Evolutionary conservation across 2,888 invertebrate species (phyloP).

Genomic region (Hypena proboscidalis): DNA sequence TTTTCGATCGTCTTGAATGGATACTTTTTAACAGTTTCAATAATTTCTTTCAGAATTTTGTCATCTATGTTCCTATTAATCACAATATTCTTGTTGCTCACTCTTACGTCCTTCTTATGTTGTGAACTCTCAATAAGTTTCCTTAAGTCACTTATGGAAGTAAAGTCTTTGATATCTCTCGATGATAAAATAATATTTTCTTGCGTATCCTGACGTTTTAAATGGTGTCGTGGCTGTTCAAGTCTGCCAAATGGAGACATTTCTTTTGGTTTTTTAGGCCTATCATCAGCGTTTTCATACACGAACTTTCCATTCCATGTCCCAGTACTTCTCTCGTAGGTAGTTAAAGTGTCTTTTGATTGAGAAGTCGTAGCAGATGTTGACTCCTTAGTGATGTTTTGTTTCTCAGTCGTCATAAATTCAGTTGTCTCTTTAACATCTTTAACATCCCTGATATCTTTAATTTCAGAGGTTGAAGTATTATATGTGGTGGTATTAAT

Average conservation of each 20-base stretch:
- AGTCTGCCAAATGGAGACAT: conserved; percentile 75
- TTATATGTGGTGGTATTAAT: conserved; percentile 55
- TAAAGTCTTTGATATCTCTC: conserved; percentile 79
- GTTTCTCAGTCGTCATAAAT: conserved; percentile 75
- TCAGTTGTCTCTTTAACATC: conserved; percentile 66
- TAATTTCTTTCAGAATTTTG: conserved; percentile 75
- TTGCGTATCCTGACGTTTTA: conserved; percentile 78
- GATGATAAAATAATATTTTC: conserved; percentile 80
- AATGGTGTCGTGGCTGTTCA: conserved; percentile 73
- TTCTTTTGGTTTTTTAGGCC: conserved; percentile 72
- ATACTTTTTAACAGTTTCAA: conserved; percentile 80
- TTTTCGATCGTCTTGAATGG: conserved; percentile 81
- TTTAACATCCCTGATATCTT: conserved; percentile 57
- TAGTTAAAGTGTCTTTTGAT: conserved; percentile 74
- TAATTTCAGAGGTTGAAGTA: conserved; percentile 57
- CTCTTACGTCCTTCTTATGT: conserved; percentile 73
- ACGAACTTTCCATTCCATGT: conserved; percentile 86
- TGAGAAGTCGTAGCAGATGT: conserved; percentile 59
- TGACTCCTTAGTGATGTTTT: conserved; percentile 76
- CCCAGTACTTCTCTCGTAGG: conserved; percentile 78
- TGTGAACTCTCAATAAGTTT: conserved; percentile 78
- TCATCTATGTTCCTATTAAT: conserved; percentile 80
- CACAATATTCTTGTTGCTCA: conserved; percentile 79
- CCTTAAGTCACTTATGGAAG: conserved; percentile 77
- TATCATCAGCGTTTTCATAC: conserved; percentile 79